Evolutionary conservation across 2,888 invertebrate genomes (phyloP), one percentile per base, ranked within the genome.

Genomic region (Chromoteleia sp.): DNA sequence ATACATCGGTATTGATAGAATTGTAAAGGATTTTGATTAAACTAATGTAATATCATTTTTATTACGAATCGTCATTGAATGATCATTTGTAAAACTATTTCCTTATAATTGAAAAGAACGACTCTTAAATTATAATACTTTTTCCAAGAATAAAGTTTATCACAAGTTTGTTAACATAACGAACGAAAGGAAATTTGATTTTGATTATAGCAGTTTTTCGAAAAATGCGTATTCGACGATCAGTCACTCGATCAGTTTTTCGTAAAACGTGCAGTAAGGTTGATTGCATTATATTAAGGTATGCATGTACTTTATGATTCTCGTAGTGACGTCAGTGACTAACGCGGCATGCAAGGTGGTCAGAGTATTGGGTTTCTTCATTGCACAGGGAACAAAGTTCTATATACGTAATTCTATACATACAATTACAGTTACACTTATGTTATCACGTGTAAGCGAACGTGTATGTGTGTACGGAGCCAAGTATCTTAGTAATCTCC

Each of bases 301-400:
- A 79, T 73, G 73, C 68, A 33, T 41, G 73, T 82, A 81, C 74
- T 83, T 84, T 84, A 84, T 80, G 83, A 84, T 75, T 73, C 85
- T 61, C 65, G 65, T 54, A 19, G 81, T 84, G 83, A 85, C 83
- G 86, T 85, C 84, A 83, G 82, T 61, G 74, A 81, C 70, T 79
- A 85, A 85, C 83, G 74, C 82, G 83, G 78, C 82, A 81, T 84
- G 85, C 85, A 86, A 86, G 86, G 85, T 85, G 86, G 85, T 81
- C 84, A 79, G 74, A 83, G 86, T 87, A 78, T 87, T 83, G 81
- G 83, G 84, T 87, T 87, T 84, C 87, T 74, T 81, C 78, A 78
- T 74, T 84, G 77, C 81, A 77, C 78, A 58, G 70, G 68, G 71
- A 77, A 82, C 76, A 80, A 77, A 83, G 67, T 80, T 77, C 59